A percentile compares a stretch with the other conserved stretches of the same genome.
These are phyloP conservation scores for Babylonia areolata DNA, from an alignment of 1,140 invertebrate species.

Conservation along the genomic window DNA sequence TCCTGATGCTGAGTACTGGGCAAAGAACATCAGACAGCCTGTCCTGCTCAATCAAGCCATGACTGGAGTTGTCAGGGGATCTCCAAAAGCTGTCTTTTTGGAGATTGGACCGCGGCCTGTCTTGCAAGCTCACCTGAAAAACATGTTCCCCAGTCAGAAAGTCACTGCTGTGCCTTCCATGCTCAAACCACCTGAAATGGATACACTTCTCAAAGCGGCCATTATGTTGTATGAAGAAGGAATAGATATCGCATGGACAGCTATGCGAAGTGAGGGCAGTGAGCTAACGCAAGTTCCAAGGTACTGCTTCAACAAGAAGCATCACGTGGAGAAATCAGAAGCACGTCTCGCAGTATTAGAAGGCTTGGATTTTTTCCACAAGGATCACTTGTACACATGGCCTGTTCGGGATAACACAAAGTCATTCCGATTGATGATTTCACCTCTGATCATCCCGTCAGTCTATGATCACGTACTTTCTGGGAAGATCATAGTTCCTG, in stretches of 20 bases:
- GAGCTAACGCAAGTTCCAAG: conserved; percentile 4
- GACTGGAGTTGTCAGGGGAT: neutral
- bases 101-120: conserved; percentile 52
- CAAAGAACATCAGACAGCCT: conserved; percentile 34
- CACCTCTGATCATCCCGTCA: conserved; percentile 4
- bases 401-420: neutral
- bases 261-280: neutral
- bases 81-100: conserved; percentile 37
- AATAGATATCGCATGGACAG: conserved; percentile 10
- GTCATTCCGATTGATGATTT: conserved; percentile 31
- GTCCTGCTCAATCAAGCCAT: conserved; percentile 48
- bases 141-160: conserved; percentile 32
- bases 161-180: conserved; percentile 38
- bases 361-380: neutral
- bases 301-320: conserved; percentile 25
- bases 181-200: conserved; percentile 16
- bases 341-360: neutral
- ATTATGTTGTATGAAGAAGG: conserved; percentile 27
- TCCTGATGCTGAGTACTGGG: conserved; percentile 39
- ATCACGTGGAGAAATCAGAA: neutral
- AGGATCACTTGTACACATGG: neutral
- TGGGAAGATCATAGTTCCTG: conserved; percentile 42
- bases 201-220: neutral
- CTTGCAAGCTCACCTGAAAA: conserved; percentile 34
- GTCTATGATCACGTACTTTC: conserved; percentile 49